phyloP scores from a whole-genome alignment of 92 coral and sea anemone species.

The Epizoanthus ramosus region DNA sequence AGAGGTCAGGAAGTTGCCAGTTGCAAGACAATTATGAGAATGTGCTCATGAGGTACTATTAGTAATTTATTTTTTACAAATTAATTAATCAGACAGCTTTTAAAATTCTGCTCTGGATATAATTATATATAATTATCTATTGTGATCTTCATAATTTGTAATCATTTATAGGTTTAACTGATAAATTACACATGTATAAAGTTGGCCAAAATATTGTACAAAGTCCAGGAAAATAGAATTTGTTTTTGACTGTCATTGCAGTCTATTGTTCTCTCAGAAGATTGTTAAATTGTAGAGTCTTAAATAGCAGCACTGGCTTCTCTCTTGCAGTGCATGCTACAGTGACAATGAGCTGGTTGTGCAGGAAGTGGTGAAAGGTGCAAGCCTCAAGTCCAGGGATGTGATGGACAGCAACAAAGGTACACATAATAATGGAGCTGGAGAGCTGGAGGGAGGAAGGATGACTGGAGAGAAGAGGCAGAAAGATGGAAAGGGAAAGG shows the following conservation, averaged over 20 bases:
- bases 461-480: too few relatives aligned
- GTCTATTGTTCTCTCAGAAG: too few relatives aligned
- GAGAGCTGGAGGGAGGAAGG: neutral
- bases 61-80: neutral
- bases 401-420: constrained; percentile 14
- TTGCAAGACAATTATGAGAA: neutral
- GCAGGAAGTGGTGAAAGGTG: constrained; percentile 17
- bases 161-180: too few relatives aligned
- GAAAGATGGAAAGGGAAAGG: too few relatives aligned
- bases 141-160: too few relatives aligned
- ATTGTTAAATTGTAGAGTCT: neutral
- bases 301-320: neutral
- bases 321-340: neutral
- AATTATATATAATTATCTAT: too few relatives aligned
- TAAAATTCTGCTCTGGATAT: too few relatives aligned
- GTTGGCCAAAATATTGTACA: too few relatives aligned
- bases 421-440: neutral
- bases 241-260: too few relatives aligned
- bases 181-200: too few relatives aligned
- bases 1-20: neutral
- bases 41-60: neutral
- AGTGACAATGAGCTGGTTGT: neutral
- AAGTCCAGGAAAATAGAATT: neutral
- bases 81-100: neutral
- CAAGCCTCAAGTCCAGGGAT: neutral